phyloP scores from a whole-genome alignment of 2,113 vertebrate species.

The Hiodon alosoides region DNA sequence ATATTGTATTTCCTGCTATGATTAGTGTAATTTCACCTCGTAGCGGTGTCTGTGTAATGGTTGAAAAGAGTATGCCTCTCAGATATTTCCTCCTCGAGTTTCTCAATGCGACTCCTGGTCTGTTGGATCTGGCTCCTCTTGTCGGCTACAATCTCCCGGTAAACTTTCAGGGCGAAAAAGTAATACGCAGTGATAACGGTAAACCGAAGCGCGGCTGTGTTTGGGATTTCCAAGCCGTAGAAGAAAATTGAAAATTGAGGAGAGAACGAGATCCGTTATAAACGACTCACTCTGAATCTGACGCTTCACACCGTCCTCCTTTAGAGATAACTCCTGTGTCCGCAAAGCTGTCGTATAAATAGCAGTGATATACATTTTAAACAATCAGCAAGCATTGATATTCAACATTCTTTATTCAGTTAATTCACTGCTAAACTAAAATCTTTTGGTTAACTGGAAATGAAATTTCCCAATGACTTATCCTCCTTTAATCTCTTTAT shows the following conservation, averaged over 20 bases:
- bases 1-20: not conserved
- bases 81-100: constrained; percentile 47
- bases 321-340: constrained; percentile 47
- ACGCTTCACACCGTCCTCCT: constrained; percentile 48
- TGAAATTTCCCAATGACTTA: too few species aligned
- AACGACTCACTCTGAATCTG: constrained; percentile 50
- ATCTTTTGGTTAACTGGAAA: too few species aligned
- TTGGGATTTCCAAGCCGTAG: not conserved
- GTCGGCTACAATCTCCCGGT: constrained; percentile 43
- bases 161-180: constrained; percentile 37
- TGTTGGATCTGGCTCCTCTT: constrained; percentile 39
- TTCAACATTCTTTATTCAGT: not conserved
- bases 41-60: constrained; percentile 44
- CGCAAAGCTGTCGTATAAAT: constrained; percentile 45
- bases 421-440: too few species aligned
- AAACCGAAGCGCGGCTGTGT: not conserved
- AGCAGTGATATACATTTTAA: not conserved
- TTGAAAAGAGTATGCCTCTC: constrained; percentile 42
- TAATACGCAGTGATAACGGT: not conserved
- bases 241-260: not conserved
- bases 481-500: too few species aligned
- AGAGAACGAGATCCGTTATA: not conserved
- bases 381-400: not conserved
- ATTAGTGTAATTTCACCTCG: constrained; percentile 41
- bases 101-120: constrained; percentile 30